Evolutionary conservation across 2,888 invertebrate genomes (phyloP).

Genomic region (Acronicta psi): DNA sequence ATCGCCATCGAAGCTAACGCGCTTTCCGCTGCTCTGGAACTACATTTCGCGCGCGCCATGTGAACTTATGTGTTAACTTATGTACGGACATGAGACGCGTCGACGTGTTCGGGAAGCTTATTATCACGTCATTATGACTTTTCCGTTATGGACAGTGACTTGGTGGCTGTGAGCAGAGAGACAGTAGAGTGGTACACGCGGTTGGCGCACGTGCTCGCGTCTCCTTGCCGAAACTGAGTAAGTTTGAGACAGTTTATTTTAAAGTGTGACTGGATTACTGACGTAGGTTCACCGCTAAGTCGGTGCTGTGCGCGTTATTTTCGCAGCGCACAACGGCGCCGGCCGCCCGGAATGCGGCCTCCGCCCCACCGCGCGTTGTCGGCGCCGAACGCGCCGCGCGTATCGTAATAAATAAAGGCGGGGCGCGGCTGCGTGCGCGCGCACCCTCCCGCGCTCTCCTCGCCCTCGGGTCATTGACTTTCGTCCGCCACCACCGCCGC

Average conservation of each 20-base stretch:
- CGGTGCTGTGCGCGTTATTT: constrained; percentile 80
- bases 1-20: constrained; percentile 80
- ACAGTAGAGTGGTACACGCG: constrained; percentile 72
- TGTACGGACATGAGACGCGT: constrained; percentile 55
- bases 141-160: constrained; percentile 76
- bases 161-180: constrained; percentile 73
- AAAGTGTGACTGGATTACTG: constrained; percentile 79
- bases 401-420: constrained; percentile 89
- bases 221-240: constrained; percentile 75
- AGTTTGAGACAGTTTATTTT: constrained; percentile 84
- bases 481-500: constrained; percentile 65
- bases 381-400: constrained; percentile 82
- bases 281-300: constrained; percentile 68
- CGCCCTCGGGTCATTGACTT: constrained; percentile 86
- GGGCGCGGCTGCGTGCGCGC: constrained; percentile 88
- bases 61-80: constrained; percentile 83
- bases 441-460: constrained; percentile 86
- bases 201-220: constrained; percentile 80
- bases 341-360: constrained; percentile 84
- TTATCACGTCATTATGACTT: constrained; percentile 48
- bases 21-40: constrained; percentile 65
- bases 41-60: constrained; percentile 84
- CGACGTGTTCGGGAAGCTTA: constrained; percentile 49
- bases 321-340: constrained; percentile 77
- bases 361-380: constrained; percentile 83